A percentile compares a stretch with the other conserved stretches of the same genome.
Evolutionary conservation across 2,888 invertebrate species (phyloP).

Genomic region (Aricia artaxerxes): DNA sequence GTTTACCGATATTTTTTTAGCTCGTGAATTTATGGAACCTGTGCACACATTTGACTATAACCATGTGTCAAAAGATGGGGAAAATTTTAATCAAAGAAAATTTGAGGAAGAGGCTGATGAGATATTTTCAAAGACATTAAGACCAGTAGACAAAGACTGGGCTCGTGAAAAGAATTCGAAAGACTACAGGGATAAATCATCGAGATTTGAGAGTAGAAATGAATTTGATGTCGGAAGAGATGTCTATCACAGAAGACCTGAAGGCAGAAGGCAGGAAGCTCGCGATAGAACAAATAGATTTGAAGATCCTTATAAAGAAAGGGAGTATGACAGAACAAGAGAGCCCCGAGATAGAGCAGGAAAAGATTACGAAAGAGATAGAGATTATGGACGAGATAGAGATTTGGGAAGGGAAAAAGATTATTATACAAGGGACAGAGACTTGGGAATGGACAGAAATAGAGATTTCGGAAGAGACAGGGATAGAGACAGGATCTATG

Average conservation of each 20-base stretch:
- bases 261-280: constrained; percentile 31
- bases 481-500: constrained; percentile 40
- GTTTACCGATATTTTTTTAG: constrained; percentile 50
- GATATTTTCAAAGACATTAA: constrained; percentile 57
- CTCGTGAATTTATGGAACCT: constrained; percentile 81
- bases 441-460: constrained; percentile 37
- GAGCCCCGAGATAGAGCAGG: constrained; percentile 48
- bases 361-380: constrained; percentile 51
- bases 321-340: constrained; percentile 43
- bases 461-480: constrained; percentile 49
- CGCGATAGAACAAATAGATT: constrained; percentile 43
- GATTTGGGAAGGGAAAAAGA: constrained; percentile 45
- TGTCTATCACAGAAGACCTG: constrained; percentile 45
- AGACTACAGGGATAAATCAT: constrained; percentile 47
- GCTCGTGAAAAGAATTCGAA: constrained; percentile 41
- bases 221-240: constrained; percentile 44
- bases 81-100: constrained; percentile 55
- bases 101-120: constrained; percentile 67
- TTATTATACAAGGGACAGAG: constrained; percentile 44
- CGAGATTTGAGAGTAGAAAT: constrained; percentile 18
- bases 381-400: constrained; percentile 46
- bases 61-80: constrained; percentile 78
- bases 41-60: constrained; percentile 86
- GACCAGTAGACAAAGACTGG: constrained; percentile 50
- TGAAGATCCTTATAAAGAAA: constrained; percentile 41